phyloP scores from a whole-genome alignment of 2,113 vertebrate species.

The Antechinus flavipes region DNA sequence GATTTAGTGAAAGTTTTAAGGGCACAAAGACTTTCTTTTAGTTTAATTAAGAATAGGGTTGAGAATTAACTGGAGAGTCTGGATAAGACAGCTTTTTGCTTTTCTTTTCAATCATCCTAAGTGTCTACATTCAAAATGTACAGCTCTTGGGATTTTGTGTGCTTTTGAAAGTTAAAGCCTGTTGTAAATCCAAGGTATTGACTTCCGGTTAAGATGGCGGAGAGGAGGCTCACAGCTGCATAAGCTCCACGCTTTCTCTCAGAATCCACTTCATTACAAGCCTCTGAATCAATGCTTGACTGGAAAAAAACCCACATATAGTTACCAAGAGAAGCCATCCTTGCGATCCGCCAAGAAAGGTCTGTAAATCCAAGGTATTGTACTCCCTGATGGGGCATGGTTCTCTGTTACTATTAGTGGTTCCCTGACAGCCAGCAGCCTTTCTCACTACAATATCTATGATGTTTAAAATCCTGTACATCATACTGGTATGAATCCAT shows the following conservation, averaged over 20 bases:
- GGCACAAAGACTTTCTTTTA: neutral
- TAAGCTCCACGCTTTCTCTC: too few relatives aligned
- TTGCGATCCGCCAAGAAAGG: too few relatives aligned
- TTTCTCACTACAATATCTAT: neutral
- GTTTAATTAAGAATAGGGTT: slow-evolving; percentile 28
- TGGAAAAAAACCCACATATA: too few relatives aligned
- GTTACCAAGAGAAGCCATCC: too few relatives aligned
- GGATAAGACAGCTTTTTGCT: neutral
- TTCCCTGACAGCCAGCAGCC: neutral
- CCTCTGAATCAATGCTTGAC: too few relatives aligned
- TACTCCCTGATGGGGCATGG: neutral
- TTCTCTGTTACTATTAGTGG: neutral
- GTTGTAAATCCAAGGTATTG: neutral
- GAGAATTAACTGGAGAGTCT: slow-evolving; percentile 9
- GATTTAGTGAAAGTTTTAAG: slow-evolving; percentile 18
- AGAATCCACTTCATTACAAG: too few relatives aligned
- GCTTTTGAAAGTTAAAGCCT: neutral
- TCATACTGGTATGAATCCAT: neutral
- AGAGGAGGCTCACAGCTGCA: too few relatives aligned
- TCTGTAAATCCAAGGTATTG: neutral
- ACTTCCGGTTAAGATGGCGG: too few relatives aligned
- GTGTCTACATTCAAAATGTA: neutral
- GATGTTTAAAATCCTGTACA: neutral
- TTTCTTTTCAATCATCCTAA: neutral
- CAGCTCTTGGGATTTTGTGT: neutral